phyloP scores from a whole-genome alignment of 2,797 vertebrate species.

The Nannoperca australis region DNA sequence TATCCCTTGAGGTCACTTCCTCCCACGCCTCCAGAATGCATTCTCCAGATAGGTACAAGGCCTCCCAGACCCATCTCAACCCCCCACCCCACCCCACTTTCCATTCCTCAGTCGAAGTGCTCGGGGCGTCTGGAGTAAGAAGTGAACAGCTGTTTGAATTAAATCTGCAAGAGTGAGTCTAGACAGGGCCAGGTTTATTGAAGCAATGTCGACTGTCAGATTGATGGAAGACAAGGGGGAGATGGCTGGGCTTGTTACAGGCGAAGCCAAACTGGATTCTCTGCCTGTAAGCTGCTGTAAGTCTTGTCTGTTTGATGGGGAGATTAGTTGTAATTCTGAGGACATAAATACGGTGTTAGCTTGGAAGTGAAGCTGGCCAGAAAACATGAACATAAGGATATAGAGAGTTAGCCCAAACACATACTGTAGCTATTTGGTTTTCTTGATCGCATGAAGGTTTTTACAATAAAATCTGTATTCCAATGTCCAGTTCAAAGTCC shows the following conservation, averaged over 20 bases:
- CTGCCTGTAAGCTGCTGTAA: conserved; percentile 75
- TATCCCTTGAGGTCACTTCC: conserved; percentile 66
- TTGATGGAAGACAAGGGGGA: conserved; percentile 84
- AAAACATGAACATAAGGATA: conserved; percentile 48
- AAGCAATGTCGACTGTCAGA: conserved; percentile 85
- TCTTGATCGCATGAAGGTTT: not conserved
- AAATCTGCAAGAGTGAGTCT: conserved; percentile 84
- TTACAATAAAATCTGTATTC: not conserved
- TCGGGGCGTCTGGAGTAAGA: conserved; percentile 67
- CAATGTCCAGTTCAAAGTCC: not conserved
- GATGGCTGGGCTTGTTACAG: conserved; percentile 74
- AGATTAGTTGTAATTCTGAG: conserved; percentile 79
- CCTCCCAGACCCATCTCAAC: not conserved
- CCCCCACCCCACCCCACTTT: conserved; percentile 6
- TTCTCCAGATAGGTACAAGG: conserved; percentile 39
- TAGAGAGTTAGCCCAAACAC: conserved; percentile 39
- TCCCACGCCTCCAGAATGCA: conserved; percentile 48
- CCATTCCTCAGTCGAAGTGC: conserved; percentile 71
- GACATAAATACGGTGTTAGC: conserved; percentile 74
- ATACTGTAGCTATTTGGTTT: not conserved
- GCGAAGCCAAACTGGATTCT: conserved; percentile 73
- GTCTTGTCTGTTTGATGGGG: conserved; percentile 78
- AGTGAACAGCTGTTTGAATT: conserved; percentile 88
- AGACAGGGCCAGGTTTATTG: conserved; percentile 84
- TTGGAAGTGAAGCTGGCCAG: conserved; percentile 57